Percentiles rank a stretch among this genome's conserved stretches.
Conservation (phyloP, 2,113 vertebrate species). For the Cepphus grylle region DNA sequence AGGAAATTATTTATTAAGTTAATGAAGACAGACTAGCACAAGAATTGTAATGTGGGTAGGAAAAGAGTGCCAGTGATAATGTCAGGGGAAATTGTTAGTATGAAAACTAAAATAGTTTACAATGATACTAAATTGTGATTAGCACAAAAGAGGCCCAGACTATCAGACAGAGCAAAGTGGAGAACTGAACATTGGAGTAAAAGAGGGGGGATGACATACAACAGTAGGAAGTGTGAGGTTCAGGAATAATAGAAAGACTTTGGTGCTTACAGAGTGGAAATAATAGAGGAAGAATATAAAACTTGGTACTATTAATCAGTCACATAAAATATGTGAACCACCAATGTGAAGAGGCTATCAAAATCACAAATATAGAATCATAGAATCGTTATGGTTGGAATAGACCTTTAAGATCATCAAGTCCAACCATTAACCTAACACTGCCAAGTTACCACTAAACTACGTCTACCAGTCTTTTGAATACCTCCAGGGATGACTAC, state of each 20-base stretch:
- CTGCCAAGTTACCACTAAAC: neutral
- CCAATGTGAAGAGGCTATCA: neutral
- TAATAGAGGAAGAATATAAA: neutral
- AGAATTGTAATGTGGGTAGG: neutral
- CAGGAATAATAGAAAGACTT: neutral
- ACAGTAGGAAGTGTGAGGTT: neutral
- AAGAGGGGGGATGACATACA: neutral
- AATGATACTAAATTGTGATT: neutral
- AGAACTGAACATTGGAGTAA: neutral
- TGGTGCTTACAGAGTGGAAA: neutral
- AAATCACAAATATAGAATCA: neutral
- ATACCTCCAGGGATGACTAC: neutral
- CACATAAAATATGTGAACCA: neutral
- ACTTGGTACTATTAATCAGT: neutral
- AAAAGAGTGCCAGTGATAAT: neutral
- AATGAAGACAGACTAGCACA: neutral
- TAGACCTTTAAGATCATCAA: neutral
- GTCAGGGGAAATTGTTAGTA: neutral
- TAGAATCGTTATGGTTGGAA: neutral
- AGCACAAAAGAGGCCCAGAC: neutral
- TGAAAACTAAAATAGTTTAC: neutral
- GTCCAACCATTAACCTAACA: neutral
- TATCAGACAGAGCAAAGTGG: neutral
- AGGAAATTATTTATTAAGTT: neutral
- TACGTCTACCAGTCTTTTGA: neutral